Base-by-base conservation (phyloP, 2,797 vertebrate species). In the Amblyraja radiata region DNA sequence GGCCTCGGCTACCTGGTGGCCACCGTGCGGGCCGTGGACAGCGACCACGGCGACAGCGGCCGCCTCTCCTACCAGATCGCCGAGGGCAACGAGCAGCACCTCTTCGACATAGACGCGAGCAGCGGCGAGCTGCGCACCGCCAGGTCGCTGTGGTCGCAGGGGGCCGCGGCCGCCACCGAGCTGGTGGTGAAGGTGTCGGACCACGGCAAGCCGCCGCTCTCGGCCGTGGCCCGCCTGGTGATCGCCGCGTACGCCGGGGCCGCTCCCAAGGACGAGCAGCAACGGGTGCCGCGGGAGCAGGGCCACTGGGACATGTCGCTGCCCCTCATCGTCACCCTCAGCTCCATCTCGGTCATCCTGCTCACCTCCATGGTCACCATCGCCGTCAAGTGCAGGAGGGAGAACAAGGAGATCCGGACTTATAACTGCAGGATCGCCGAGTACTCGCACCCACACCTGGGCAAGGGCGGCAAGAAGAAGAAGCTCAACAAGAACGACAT, bases 401-500 rank as follows among this genome's bases (percentile, higher is more conserved):
- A 99, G 95, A 99, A 99, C 96, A 99, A 99, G 96, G 99, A 99
- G 96, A 99, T 99, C 94, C 97, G 99, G 94, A 99, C 99, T 93
- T 99, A 99, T 96, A 99, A 99, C 95, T 99, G 99, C 96, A 98
- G 99, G 94, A 99, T 99, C 95, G 99, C 99, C 0, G 99, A 99
- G 95, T 99, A 99, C 96, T 99, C 98, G 93, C 99, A 99, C 95
- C 99, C 99, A 90, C 98, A 99, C 95, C 97, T 99, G 94, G 97
- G 98, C 93, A 98, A 98, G 95, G 95, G 97, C 61, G 73, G 23
- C 95, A 99, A 99, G 97, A 99, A 99, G 97, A 99, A 99, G 97
- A 99, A 99, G 96, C 98, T 99, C 95, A 99, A 98, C 97, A 99
- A 99, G 97, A 99, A 99, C 93, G 99, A 99, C 96, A 99, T 99